These are phyloP conservation scores for Exephanes ischioxanthus DNA, from an alignment of 2,888 invertebrate genomes.

Conservation along the genomic window DNA sequence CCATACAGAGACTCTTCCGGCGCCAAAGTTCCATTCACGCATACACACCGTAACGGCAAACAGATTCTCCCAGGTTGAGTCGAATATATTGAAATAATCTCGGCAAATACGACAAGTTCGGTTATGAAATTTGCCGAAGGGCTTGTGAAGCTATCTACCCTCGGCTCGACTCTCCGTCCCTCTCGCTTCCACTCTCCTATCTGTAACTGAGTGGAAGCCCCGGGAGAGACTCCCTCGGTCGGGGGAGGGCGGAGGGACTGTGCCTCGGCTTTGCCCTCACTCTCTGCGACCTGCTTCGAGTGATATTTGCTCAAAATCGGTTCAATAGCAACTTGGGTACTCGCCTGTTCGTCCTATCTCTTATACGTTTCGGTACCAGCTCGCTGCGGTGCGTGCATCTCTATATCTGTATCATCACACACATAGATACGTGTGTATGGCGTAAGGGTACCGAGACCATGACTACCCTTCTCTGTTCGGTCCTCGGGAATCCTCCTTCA, in stretches of 20 bases:
- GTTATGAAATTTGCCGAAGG: conserved; percentile 85
- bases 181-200: conserved; percentile 69
- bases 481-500: conserved; percentile 11
- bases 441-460: neutral
- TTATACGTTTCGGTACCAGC: conserved; percentile 79
- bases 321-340: conserved; percentile 85
- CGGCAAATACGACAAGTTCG: conserved; percentile 85
- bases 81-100: conserved; percentile 85
- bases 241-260: conserved; percentile 37
- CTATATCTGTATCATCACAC: neutral
- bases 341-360: conserved; percentile 80
- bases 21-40: conserved; percentile 84
- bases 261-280: conserved; percentile 66
- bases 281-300: conserved; percentile 80
- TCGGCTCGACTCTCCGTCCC: conserved; percentile 71
- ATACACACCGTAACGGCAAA: conserved; percentile 83
- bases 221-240: conserved; percentile 26
- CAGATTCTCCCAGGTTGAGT: conserved; percentile 84
- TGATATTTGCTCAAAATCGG: conserved; percentile 85
- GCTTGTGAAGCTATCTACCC: conserved; percentile 82
- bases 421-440: neutral
- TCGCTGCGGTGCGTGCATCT: conserved; percentile 34
- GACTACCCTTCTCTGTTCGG: conserved; percentile 1
- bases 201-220: conserved; percentile 59
- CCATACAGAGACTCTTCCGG: conserved; percentile 68